Base-by-base conservation (phyloP, 2,113 vertebrate species). In the Ageneiosus marmoratus region DNA sequence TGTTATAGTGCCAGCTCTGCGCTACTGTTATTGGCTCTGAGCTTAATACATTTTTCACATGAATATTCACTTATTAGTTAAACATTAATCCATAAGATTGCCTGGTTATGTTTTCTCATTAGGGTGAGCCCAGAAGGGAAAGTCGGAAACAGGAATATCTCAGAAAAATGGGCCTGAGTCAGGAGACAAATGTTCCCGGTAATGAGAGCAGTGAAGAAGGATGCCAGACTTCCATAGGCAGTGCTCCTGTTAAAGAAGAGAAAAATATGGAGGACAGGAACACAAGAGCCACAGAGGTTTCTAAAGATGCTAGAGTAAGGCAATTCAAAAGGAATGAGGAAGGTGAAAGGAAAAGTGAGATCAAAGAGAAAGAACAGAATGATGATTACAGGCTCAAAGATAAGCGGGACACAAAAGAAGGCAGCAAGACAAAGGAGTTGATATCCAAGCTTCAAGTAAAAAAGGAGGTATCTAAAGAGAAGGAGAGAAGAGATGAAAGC, bases 121-220 rank as follows among this genome's bases (percentile, higher is more conserved):
- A 94, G 89, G 89, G 83, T 20, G 92, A 94, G 11, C 48, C 77
- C 0, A 94, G 90, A 87, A 94, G 91, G 84, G 93, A 94, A 87
- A 94, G 91, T 84, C 89, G 93, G 69, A 95, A 93, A 82, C 92
- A 94, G 81, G 93, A 94, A 81, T 93, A 93, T 83, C 87, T 93
- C 87, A 91, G 92, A 83, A 94, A 92, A 87, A 94, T 89, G 92
- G 93, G 92, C 70, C 87, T 91, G 70, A 94, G 93, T 86, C 94
- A 94, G 75, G 94, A 95, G 77, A 90, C 85, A 24, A 91, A 89
- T 4, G 46, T 48, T 27, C 74, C 80, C 44, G 74, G 67, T 27
- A 85, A 80, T 58, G 89, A 92, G 0, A 87, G 91, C 69, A 67
- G 4, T 41, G 91, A 84, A 51, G 89, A 5, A 18, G 90, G 62